These are phyloP conservation scores for Thunnus albacares DNA, from an alignment of 2,797 vertebrate genomes.

Conservation along the genomic window DNA sequence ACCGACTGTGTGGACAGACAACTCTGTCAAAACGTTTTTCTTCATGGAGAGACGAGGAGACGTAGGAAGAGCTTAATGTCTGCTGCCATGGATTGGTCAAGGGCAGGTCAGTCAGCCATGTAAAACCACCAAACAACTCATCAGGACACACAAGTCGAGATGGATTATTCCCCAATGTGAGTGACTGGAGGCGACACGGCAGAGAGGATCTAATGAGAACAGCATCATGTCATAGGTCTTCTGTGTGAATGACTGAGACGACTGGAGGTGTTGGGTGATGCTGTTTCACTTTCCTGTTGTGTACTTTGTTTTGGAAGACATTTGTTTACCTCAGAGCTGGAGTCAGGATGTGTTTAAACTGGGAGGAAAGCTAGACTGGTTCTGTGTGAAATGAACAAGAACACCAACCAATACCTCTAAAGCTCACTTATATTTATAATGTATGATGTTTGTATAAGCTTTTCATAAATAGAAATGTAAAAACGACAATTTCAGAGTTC, in stretches of 20 bases:
- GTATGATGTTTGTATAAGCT: too few relatives aligned
- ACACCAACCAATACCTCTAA: background rate
- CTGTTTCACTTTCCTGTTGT: conserved; percentile 1
- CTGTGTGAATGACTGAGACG: conserved; percentile 26
- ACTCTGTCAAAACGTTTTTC: conserved; percentile 40
- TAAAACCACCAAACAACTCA: conserved; percentile 55
- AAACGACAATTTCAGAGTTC: too few relatives aligned
- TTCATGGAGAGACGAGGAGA: background rate
- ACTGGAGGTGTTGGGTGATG: conserved; percentile 23
- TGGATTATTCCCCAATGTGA: conserved; percentile 62
- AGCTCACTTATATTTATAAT: background rate
- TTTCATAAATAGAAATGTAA: too few relatives aligned
- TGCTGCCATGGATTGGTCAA: conserved; percentile 42
- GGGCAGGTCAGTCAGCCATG: conserved; percentile 59
- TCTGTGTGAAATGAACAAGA: background rate
- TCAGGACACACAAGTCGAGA: conserved; percentile 49
- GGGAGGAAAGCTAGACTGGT: too few relatives aligned
- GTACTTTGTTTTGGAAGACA: background rate
- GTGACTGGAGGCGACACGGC: conserved; percentile 32
- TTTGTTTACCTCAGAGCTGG: background rate
- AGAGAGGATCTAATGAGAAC: conserved; percentile 43
- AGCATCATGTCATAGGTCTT: conserved; percentile 43
- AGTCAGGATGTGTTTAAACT: too few relatives aligned
- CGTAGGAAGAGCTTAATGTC: conserved; percentile 25
- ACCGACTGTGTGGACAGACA: conserved; percentile 18